phyloP scores from a whole-genome alignment of 2,888 invertebrate genomes.

The Drosophila mimica region DNA sequence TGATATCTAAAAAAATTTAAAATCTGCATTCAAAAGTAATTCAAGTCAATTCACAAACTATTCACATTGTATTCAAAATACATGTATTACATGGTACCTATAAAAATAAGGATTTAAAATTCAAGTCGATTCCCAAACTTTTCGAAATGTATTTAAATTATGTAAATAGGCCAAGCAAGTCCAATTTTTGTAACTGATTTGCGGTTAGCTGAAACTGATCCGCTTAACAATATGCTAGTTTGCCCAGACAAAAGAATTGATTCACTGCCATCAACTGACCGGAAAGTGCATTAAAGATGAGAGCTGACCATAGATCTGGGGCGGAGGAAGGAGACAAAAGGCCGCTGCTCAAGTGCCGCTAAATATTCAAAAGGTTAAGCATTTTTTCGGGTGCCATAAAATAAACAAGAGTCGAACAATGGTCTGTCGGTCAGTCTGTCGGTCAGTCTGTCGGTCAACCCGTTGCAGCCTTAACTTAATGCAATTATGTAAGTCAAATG shows the following conservation, averaged over 20 bases:
- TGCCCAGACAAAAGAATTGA: slow-evolving; percentile 39
- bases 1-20: rapidly evolving
- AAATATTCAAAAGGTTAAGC: slow-evolving; percentile 76
- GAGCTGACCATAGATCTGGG: slow-evolving; percentile 25
- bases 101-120: background rate
- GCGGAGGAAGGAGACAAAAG: slow-evolving; percentile 20
- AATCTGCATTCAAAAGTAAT: background rate
- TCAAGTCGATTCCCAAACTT: background rate
- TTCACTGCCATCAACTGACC: slow-evolving; percentile 37
- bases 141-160: background rate
- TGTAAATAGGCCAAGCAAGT: background rate
- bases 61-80: background rate
- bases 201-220: slow-evolving; percentile 57
- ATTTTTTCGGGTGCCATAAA: slow-evolving; percentile 43
- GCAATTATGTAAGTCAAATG: slow-evolving; percentile 77
- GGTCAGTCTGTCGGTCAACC: slow-evolving; percentile 19
- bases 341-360: slow-evolving; percentile 49
- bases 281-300: slow-evolving; percentile 65
- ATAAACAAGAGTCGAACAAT: slow-evolving; percentile 64
- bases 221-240: slow-evolving; percentile 54
- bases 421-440: background rate
- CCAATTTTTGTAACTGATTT: background rate
- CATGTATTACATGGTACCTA: rapidly evolving
- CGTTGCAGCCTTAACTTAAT: slow-evolving; percentile 56
- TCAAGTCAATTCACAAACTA: background rate